These are phyloP conservation scores for Philypnodon macrostomus DNA, from an alignment of 2,797 vertebrate species.

Conservation along the genomic window DNA sequence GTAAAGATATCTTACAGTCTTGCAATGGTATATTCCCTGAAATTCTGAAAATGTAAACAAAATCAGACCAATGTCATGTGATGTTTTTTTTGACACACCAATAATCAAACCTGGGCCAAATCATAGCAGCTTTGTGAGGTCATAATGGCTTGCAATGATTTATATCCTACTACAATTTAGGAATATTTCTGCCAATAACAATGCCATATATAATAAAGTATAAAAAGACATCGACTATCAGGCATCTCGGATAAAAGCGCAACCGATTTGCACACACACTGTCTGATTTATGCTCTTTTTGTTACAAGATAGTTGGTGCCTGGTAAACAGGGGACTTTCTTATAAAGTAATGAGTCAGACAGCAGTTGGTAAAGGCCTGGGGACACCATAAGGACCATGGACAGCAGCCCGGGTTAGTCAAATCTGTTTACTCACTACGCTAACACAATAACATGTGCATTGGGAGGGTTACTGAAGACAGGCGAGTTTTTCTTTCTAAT, in stretches of 20 bases:
- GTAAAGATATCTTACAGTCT: no score
- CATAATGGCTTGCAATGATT: no score
- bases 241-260: not conserved
- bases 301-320: constrained; percentile 30
- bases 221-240: no score
- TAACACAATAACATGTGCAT: constrained; percentile 41
- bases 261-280: constrained; percentile 16
- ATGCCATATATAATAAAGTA: no score
- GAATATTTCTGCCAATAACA: no score
- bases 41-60: no score
- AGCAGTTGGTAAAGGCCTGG: constrained; percentile 58
- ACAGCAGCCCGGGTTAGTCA: constrained; percentile 52
- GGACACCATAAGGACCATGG: constrained; percentile 39
- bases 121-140: no score
- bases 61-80: no score
- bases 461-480: constrained; percentile 24
- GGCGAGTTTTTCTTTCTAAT: constrained; percentile 28
- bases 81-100: no score
- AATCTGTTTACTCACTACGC: constrained; percentile 56
- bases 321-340: constrained; percentile 33
- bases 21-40: no score
- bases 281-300: constrained; percentile 33
- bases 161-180: no score
- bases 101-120: no score
- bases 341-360: constrained; percentile 63